Conservation (phyloP, 2,888 invertebrate genomes). For the Xestia rhomboidea region DNA sequence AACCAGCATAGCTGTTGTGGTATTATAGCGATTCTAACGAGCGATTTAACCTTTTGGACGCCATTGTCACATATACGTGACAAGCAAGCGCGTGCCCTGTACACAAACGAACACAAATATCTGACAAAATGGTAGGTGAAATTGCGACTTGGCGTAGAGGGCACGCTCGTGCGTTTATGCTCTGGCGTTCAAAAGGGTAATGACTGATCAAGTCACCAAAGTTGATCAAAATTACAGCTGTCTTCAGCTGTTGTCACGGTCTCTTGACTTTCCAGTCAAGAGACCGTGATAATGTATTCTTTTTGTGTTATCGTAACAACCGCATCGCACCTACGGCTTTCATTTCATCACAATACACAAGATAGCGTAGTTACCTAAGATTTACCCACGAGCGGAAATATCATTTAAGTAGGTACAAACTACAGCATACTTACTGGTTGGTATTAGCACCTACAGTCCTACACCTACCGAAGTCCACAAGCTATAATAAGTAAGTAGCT, state of each 20-base stretch:
- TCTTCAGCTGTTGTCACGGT: no score
- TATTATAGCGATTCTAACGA: neutral
- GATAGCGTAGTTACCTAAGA: neutral
- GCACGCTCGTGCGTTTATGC: no score
- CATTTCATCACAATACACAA: slow-evolving; percentile 4
- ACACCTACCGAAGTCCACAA: neutral
- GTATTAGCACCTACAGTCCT: neutral
- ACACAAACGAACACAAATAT: no score
- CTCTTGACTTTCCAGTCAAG: no score
- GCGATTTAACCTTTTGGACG: no score
- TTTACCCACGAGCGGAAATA: neutral
- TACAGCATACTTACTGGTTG: neutral
- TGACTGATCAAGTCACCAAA: slow-evolving; percentile 15
- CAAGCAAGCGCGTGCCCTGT: no score
- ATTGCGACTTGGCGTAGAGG: no score
- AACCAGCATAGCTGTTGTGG: neutral
- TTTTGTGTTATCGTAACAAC: slow-evolving; percentile 12
- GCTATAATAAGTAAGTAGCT: neutral
- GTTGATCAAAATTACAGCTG: slow-evolving; percentile 12
- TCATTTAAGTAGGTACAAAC: neutral
- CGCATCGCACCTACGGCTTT: slow-evolving; percentile 25
- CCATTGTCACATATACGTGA: no score
- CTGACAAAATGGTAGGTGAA: no score
- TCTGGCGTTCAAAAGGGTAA: no score
- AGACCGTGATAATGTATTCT: slow-evolving; percentile 38